Percentiles rank a stretch among this genome's conserved stretches.
Conservation (phyloP, 2,113 vertebrate species). For the Datnioides undecimradiatus region DNA sequence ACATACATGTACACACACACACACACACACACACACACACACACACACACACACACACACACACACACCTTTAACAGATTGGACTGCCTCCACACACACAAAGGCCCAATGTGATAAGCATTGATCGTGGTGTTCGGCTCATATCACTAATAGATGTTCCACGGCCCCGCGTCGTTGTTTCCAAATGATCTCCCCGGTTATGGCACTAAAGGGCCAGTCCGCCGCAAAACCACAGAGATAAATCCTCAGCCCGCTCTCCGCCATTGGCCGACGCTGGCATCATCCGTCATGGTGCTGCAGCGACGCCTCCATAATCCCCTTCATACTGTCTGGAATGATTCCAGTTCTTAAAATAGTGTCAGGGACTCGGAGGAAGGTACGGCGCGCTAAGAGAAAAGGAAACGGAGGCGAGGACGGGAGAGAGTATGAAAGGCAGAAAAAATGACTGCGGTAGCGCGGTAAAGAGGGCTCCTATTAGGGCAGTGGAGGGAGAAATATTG, state of each 20-base stretch:
- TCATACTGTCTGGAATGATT: constrained; percentile 59
- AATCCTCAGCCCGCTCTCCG: constrained; percentile 37
- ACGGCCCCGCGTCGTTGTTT: constrained; percentile 33
- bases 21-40: constrained; percentile 14
- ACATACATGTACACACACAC: constrained; percentile 20
- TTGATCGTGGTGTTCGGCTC: constrained; percentile 66
- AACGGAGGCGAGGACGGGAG: constrained; percentile 45
- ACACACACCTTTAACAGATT: constrained; percentile 56
- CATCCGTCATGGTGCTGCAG: constrained; percentile 51
- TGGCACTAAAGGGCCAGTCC: constrained; percentile 57
- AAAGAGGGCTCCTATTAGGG: constrained; percentile 74
- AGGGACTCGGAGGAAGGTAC: constrained; percentile 50
- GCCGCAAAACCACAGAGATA: constrained; percentile 56
- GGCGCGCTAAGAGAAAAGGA: constrained; percentile 48
- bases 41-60: constrained; percentile 20
- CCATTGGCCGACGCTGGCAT: constrained; percentile 15
- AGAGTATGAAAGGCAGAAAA: constrained; percentile 64
- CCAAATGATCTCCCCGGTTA: constrained; percentile 64
- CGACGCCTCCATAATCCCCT: constrained; percentile 55
- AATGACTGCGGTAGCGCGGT: constrained; percentile 61
- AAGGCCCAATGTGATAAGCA: constrained; percentile 61
- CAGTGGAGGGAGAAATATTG: constrained; percentile 79
- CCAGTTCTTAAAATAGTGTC: constrained; percentile 76
- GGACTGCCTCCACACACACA: constrained; percentile 35
- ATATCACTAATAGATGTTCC: constrained; percentile 62